Evolutionary conservation across 1,140 invertebrate genomes (phyloP).

Genomic region (Drosophila nikananu): DNA sequence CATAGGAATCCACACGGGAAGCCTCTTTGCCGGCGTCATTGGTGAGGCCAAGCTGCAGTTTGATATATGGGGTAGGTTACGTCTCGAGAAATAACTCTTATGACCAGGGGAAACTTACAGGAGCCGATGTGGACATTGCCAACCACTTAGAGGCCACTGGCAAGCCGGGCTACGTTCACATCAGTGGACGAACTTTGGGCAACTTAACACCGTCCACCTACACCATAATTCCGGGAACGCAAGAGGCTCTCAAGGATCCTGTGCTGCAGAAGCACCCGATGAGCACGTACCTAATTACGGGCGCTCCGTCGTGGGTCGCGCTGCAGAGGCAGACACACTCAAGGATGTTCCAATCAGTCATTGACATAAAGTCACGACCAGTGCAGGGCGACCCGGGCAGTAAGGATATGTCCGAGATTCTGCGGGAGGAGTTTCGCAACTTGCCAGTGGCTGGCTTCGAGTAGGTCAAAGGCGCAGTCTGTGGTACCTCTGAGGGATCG

Average conservation of each 20-base stretch:
- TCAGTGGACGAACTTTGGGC: slow-evolving; percentile 12
- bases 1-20: slow-evolving; percentile 97
- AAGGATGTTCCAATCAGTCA: rapidly evolving
- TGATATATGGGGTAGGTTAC: slow-evolving; percentile 93
- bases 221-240: not conserved
- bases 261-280: slow-evolving; percentile 1
- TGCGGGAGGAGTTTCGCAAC: slow-evolving; percentile 15
- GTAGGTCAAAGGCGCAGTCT: not conserved
- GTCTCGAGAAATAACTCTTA: not conserved
- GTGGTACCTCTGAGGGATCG: not conserved
- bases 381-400: not conserved
- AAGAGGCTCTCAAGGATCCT: not conserved
- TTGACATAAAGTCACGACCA: not conserved
- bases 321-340: rapidly evolving
- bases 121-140: slow-evolving; percentile 94
- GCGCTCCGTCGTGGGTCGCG: too few species aligned
- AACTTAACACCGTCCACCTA: not conserved
- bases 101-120: slow-evolving; percentile 5
- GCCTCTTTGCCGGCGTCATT: slow-evolving; percentile 95
- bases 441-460: slow-evolving; percentile 19
- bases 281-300: slow-evolving; percentile 7
- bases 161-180: slow-evolving; percentile 90
- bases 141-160: slow-evolving; percentile 97
- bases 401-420: not conserved
- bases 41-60: slow-evolving; percentile 97